Evolutionary conservation across 1,140 invertebrate genomes (phyloP).

Genomic region (Trialeurodes vaporariorum): DNA sequence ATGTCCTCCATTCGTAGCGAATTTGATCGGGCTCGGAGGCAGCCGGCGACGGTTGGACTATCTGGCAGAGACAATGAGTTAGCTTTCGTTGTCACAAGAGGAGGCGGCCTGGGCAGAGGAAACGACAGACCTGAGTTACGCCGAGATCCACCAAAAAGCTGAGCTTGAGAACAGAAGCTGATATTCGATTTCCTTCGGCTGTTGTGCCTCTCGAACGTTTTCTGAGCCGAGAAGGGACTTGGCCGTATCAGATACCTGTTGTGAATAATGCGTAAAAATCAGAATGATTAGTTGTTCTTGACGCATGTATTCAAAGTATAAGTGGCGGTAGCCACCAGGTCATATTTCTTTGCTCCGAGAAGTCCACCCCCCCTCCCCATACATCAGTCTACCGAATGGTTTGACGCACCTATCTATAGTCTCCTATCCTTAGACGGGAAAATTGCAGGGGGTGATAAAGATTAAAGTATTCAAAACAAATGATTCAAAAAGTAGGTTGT

Average conservation of each 20-base stretch:
- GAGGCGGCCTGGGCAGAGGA: conserved; percentile 45
- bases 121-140: conserved; percentile 41
- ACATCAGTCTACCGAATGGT: too few relatives aligned
- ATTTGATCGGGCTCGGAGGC: conserved; percentile 66
- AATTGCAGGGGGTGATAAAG: too few relatives aligned
- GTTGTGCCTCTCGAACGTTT: conserved; percentile 84
- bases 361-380: too few relatives aligned
- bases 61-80: conserved; percentile 78
- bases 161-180: conserved; percentile 69
- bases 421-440: too few relatives aligned
- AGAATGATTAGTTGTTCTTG: too few relatives aligned
- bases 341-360: too few relatives aligned
- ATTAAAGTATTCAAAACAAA: too few relatives aligned
- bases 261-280: too few relatives aligned
- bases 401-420: too few relatives aligned
- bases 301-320: too few relatives aligned
- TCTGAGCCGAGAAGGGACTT: conserved; percentile 83
- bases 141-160: conserved; percentile 31
- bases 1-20: conserved; percentile 75
- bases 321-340: too few relatives aligned
- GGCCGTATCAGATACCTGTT: conserved; percentile 72
- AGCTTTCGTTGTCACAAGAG: conserved; percentile 66
- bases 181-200: conserved; percentile 81
- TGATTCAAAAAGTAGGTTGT: too few relatives aligned
- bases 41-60: conserved; percentile 60